Conservation (phyloP, 2,113 vertebrate genomes). For the Tinamus guttatus region DNA sequence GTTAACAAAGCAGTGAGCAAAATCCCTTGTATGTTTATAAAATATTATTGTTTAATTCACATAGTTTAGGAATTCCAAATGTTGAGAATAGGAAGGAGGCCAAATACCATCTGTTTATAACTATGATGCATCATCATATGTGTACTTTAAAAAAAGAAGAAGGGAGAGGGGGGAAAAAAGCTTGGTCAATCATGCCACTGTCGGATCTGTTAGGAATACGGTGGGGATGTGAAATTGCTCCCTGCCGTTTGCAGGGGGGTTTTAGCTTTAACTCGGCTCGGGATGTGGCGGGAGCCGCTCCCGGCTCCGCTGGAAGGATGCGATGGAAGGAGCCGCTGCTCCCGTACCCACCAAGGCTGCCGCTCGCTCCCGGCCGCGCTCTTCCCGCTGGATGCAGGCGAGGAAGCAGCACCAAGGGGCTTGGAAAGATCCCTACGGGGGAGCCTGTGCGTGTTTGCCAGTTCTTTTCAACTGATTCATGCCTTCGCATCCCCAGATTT, state of each 20-base stretch:
- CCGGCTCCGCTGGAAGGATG: slow-evolving; percentile 44
- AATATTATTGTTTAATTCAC: slow-evolving; percentile 92
- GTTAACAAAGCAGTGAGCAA: slow-evolving; percentile 91
- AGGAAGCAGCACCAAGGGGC: slow-evolving; percentile 41
- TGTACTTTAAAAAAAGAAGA: slow-evolving; percentile 80
- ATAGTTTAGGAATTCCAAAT: slow-evolving; percentile 92
- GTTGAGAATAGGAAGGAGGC: slow-evolving; percentile 90
- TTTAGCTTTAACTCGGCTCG: slow-evolving; percentile 57
- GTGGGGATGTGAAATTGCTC: slow-evolving; percentile 71
- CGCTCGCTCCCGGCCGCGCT: slow-evolving; percentile 64
- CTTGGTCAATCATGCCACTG: slow-evolving; percentile 86
- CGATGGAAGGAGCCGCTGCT: slow-evolving; percentile 64
- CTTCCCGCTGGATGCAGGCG: slow-evolving; percentile 16
- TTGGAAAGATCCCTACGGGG: neutral
- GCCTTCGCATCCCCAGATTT: neutral
- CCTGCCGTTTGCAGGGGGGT: slow-evolving; percentile 64
- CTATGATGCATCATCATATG: slow-evolving; percentile 87
- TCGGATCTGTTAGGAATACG: slow-evolving; percentile 80
- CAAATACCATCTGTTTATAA: slow-evolving; percentile 92
- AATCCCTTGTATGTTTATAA: slow-evolving; percentile 91
- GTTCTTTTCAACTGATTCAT: neutral
- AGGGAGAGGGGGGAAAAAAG: slow-evolving; percentile 20
- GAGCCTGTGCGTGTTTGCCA: neutral
- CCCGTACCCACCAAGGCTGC: slow-evolving; percentile 50
- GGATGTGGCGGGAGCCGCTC: slow-evolving; percentile 63